Percentiles rank a stretch among this genome's conserved stretches.
These are phyloP conservation scores for Maccullochella peelii DNA, from an alignment of 2,113 vertebrate genomes.

Conservation along the genomic window DNA sequence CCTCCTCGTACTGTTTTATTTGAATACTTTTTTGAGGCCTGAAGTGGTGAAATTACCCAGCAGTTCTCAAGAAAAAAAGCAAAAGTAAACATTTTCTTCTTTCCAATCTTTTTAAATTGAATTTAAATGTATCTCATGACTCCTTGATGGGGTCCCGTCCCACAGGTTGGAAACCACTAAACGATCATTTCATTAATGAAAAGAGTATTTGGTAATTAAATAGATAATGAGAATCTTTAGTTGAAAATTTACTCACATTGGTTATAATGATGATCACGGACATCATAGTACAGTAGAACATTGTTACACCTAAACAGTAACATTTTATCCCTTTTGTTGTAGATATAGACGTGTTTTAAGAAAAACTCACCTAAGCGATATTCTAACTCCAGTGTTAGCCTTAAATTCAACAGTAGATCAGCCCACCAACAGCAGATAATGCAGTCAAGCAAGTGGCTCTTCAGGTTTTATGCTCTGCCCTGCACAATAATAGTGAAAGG, in stretches of 20 bases:
- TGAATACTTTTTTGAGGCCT: neutral
- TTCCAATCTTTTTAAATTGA: neutral
- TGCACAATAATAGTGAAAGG: slow-evolving; percentile 25
- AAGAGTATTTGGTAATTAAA: neutral
- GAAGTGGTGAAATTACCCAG: neutral
- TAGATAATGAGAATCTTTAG: neutral
- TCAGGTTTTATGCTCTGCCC: slow-evolving; percentile 24
- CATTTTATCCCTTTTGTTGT: neutral
- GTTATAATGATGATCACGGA: neutral
- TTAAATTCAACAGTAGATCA: slow-evolving; percentile 12
- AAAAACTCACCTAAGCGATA: neutral
- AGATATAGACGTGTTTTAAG: neutral
- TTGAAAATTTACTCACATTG: neutral
- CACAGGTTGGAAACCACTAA: neutral
- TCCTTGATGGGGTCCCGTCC: too few species aligned
- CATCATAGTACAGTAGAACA: too few species aligned
- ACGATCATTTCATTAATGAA: neutral
- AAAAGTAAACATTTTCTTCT: neutral
- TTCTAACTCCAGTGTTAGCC: neutral
- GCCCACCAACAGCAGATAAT: neutral
- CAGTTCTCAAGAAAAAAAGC: neutral
- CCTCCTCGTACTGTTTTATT: neutral
- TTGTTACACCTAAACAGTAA: neutral
- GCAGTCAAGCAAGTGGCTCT: neutral
- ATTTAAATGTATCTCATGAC: too few species aligned